Base-by-base conservation (phyloP, 2,888 invertebrate species). In the Zygothrica quintamaculata region DNA sequence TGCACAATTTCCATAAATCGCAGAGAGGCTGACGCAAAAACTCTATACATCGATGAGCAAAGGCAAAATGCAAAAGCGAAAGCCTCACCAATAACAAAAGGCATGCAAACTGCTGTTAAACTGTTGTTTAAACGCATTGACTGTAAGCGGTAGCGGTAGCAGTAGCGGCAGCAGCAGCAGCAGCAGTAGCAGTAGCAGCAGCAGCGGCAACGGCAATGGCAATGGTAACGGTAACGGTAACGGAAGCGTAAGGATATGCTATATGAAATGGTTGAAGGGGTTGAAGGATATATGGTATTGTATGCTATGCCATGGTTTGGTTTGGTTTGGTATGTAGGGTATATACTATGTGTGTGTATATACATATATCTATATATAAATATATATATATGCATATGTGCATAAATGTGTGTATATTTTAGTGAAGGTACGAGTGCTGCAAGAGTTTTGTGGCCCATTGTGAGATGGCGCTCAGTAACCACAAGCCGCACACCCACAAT, bases 31-130 rank as follows among this genome's bases (percentile, higher is more conserved):
- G 46, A 53, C 13, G 50, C 51, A 67, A 77, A 68, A 73, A 64
- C 69, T 68, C 58, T 56, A 55, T 66, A 60, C 64, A 66, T 67
- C 68, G 77, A 67, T 72, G 66, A 61, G 74, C 73, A 77, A 59
- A 71, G 66, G 81, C 62, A 58, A 58, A 70, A 55, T 67, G 79
- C 70, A 78, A 73, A 81, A 67, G 65, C 71, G 58, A 85, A 75
- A 66, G 85, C 85, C 84, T 81, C 82, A 67, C 86, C 80, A 80
- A 80, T 74, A 87, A 82, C 87, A 87, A 82, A 87, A 77, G 82
- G 75, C 79, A 40, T 73, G 70, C 75, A 82, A 82, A 84, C 87
- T 84, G 75, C 82, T 77, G 81, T 82, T 82, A 82, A 82, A 82
- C 81, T 80, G 81, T 87, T 84, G 81, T 84, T 84, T 81, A 82